Base-by-base conservation (phyloP, 2,113 vertebrate species). In the Paracanthobrama guichenoti region DNA sequence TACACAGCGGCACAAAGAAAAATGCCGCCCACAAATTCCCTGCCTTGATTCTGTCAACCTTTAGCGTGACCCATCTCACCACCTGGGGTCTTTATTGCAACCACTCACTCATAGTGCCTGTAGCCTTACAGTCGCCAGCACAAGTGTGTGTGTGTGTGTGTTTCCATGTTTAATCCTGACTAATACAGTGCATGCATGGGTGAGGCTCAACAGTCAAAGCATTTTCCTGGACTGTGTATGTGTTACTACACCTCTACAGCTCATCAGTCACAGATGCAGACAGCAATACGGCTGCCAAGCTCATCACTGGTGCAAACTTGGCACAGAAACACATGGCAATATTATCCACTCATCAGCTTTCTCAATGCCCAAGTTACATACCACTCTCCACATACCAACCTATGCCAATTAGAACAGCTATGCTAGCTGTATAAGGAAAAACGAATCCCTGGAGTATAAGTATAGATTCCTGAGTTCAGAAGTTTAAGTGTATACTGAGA, bases 41-140 rank as follows among this genome's bases (percentile, higher is more conserved):
- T 28, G 91, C 89, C 90, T 88, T 91, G 89, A 93, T 94, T 94
- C 93, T 90, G 88, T 92, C 93, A 93, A 93, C 91, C 92, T 93
- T 89, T 89, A 75, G 89, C n/a, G 86, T 89, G 90, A 93, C 92
- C 93, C 87, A 31, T 84, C 92, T 91, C 93, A 90, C 92, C 87
- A 89, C 89, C 77, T 85, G 89, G 88, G 69, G 89, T 89, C 90
- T 88, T 92, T 90, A 86, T 90, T 78, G 89, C 92, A 91, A 90
- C 89, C 90, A 92, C 90, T 92, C 92, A 90, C 87, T 93, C 93
- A 92, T 85, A 86, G 87, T 59, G 12, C 75, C 55, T 24, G 62
- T 50, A 71, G 67, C 22, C 80, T 81, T 55, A 18, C 64, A 83
- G 81, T 64, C 69, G 64, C 75, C 82, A 46, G 72, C 39, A 55